phyloP scores from a whole-genome alignment of 2,113 vertebrate species.

The Plectropomus leopardus region DNA sequence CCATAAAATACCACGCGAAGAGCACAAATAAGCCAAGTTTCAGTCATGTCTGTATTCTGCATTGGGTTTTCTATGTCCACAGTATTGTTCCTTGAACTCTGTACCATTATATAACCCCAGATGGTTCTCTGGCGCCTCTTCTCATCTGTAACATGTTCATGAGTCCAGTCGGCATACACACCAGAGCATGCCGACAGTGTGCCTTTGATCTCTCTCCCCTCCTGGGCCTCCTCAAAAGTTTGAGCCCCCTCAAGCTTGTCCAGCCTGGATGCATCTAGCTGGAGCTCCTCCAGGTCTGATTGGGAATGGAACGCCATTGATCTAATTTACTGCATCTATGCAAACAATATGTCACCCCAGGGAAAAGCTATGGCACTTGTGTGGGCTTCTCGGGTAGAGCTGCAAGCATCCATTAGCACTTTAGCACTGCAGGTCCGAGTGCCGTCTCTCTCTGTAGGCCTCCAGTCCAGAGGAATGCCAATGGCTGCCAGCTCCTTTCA shows the following conservation, averaged over 20 bases:
- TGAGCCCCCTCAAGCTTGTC: slow-evolving; percentile 50
- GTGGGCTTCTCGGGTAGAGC: slow-evolving; percentile 39
- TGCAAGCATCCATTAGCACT: slow-evolving; percentile 18
- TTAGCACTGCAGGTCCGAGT: slow-evolving; percentile 20
- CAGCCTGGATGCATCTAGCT: slow-evolving; percentile 52
- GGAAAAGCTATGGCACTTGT: neutral
- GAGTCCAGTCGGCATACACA: slow-evolving; percentile 53
- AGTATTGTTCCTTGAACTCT: slow-evolving; percentile 41
- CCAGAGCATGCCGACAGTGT: slow-evolving; percentile 28
- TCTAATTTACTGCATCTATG: slow-evolving; percentile 44
- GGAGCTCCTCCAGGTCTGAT: slow-evolving; percentile 56
- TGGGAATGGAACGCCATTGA: slow-evolving; percentile 37
- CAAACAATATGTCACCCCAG: slow-evolving; percentile 35
- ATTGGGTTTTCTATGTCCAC: slow-evolving; percentile 15
- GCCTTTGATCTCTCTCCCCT: slow-evolving; percentile 72
- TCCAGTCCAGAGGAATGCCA: slow-evolving; percentile 64
- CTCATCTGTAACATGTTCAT: slow-evolving; percentile 80
- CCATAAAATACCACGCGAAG: neutral
- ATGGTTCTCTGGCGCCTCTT: slow-evolving; percentile 68
- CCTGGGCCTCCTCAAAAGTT: slow-evolving; percentile 51
- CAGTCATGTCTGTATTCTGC: neutral
- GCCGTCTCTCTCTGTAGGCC: slow-evolving; percentile 35
- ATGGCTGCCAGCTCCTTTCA: slow-evolving; percentile 44
- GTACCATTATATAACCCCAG: slow-evolving; percentile 67
- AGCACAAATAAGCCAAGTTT: slow-evolving; percentile 4